Percentiles rank a stretch among this genome's conserved stretches.
These are phyloP conservation scores for Numenius arquata DNA, from an alignment of 2,113 vertebrate species.

Conservation along the genomic window DNA sequence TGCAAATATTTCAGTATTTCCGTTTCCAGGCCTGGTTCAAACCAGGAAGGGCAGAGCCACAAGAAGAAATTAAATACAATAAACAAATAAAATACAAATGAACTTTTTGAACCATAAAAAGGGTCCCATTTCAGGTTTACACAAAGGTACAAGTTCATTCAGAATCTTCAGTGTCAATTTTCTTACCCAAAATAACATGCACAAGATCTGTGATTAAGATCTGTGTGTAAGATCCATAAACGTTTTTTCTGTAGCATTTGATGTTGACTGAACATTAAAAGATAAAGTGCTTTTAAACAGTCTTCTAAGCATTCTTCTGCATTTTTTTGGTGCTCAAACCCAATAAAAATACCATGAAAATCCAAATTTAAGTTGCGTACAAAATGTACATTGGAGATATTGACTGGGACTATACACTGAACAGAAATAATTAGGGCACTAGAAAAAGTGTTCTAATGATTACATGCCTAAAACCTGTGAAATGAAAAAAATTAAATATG, in stretches of 20 bases:
- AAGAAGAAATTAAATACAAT: neutral
- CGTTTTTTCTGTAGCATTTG: neutral
- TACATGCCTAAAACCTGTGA: neutral
- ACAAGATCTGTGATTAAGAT: neutral
- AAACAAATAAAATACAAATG: neutral
- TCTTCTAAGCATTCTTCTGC: neutral
- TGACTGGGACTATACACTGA: neutral
- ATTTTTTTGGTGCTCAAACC: neutral
- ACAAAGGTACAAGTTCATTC: neutral
- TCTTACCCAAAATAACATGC: neutral
- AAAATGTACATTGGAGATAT: neutral
- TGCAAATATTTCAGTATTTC: neutral
- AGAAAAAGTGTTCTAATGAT: neutral
- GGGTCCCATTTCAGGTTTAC: neutral
- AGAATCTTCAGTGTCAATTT: neutral
- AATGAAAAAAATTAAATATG: neutral
- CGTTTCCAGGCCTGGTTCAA: neutral
- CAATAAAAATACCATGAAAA: neutral
- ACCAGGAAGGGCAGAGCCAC: neutral
- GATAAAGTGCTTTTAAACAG: neutral
- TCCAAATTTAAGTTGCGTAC: neutral
- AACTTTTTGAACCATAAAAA: neutral
- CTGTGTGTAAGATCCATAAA: neutral
- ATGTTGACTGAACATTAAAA: neutral
- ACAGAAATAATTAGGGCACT: neutral